These are phyloP conservation scores for Anguilla rostrata DNA, from an alignment of 2,113 vertebrate genomes.

Conservation along the genomic window DNA sequence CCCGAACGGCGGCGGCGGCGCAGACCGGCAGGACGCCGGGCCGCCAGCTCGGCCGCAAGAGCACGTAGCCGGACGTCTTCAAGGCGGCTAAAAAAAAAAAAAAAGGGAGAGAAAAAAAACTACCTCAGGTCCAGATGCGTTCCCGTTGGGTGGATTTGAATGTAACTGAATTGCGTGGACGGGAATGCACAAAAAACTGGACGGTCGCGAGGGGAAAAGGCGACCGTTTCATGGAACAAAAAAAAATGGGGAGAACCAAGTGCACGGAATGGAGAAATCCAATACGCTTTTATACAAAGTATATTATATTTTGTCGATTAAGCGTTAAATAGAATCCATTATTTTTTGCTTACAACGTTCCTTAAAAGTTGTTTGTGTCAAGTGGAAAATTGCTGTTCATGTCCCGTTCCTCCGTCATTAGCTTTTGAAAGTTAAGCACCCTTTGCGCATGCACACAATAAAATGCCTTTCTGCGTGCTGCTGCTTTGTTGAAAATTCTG, in stretches of 20 bases:
- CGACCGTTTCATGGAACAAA: conserved; percentile 39
- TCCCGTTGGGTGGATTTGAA: conserved; percentile 70
- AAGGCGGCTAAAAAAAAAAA: conserved; percentile 64
- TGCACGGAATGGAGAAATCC: conserved; percentile 44
- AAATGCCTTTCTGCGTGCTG: conserved; percentile 61
- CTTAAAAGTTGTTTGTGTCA: conserved; percentile 63
- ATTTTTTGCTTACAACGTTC: conserved; percentile 72
- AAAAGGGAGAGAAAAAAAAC: conserved; percentile 48
- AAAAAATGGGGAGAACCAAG: conserved; percentile 37
- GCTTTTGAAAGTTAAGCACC: conserved; percentile 61
- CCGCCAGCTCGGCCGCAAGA: conserved; percentile 60
- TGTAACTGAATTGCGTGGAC: conserved; percentile 50
- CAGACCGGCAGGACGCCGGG: conserved; percentile 72
- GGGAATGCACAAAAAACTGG: conserved; percentile 37
- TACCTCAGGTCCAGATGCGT: conserved; percentile 87
- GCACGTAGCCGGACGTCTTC: conserved; percentile 71
- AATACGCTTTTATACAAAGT: conserved; percentile 75
- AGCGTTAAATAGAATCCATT: conserved; percentile 81
- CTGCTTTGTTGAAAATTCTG: conserved; percentile 41
- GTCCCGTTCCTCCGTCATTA: conserved; percentile 54
- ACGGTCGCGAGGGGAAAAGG: conserved; percentile 28
- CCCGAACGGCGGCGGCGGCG: too few relatives aligned
- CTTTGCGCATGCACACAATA: conserved; percentile 74
- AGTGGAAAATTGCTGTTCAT: conserved; percentile 55
- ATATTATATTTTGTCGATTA: conserved; percentile 86